Percentiles rank a stretch among this genome's conserved stretches.
phyloP scores from a whole-genome alignment of 2,113 vertebrate genomes.

The Phyllostomus discolor region DNA sequence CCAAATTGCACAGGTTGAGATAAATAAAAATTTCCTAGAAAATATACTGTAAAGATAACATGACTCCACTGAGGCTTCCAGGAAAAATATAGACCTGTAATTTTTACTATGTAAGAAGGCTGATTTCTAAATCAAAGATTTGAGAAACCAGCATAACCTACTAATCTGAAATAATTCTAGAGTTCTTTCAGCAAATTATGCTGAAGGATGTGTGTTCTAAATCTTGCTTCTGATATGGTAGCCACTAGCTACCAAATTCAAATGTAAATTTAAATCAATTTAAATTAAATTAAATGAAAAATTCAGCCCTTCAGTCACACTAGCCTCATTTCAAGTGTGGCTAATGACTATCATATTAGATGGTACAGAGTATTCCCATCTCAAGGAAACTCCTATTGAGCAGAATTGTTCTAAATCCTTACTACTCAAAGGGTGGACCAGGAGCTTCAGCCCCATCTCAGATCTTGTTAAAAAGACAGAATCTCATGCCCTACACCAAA shows the following conservation, averaged over 20 bases:
- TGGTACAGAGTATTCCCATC: constrained; percentile 10
- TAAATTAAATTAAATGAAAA: constrained; percentile 32
- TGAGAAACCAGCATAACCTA: neutral
- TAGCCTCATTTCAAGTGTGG: neutral
- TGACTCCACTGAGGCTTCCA: neutral
- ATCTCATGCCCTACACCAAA: neutral
- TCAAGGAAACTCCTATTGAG: neutral
- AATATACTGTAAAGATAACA: neutral
- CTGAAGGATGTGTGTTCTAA: constrained; percentile 3
- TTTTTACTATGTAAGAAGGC: neutral
- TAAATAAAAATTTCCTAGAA: constrained; percentile 47
- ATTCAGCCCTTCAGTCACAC: neutral
- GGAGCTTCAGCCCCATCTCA: neutral
- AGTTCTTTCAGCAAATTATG: constrained; percentile 7
- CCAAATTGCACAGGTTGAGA: neutral
- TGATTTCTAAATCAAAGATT: constrained; percentile 29
- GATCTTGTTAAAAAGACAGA: constrained; percentile 1
- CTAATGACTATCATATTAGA: neutral
- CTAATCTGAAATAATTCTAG: constrained; percentile 18
- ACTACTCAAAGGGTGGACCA: neutral
- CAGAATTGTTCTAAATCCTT: neutral
- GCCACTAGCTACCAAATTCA: constrained; percentile 1
- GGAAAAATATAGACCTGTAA: neutral
- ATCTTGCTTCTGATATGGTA: neutral
- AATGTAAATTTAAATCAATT: constrained; percentile 9